Base-by-base conservation (phyloP, 1,140 invertebrate species). In the Eulimnadia texana region DNA sequence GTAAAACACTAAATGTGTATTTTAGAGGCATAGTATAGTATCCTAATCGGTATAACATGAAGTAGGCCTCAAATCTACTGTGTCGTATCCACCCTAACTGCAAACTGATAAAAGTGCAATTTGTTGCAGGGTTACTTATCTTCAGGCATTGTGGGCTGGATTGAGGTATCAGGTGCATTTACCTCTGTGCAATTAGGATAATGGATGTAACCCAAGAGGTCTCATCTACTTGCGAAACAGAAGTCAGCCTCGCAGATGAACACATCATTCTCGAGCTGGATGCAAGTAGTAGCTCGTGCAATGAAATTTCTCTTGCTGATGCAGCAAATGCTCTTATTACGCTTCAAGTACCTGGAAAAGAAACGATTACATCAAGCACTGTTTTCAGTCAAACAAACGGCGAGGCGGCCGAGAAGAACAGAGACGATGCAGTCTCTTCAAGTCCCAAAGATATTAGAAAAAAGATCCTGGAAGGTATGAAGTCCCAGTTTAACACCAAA, bases 381-480 rank as follows among this genome's bases (percentile, higher is more conserved):
- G n/a, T n/a, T n/a, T n/a, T n/a, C n/a, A n/a, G n/a, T 11, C 27
- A 23, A 11, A 22, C 28, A 27, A 22, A 19, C 11, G 27, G 2
- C 54, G 29, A 13, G 20, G 2, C 55, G 3, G 13, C 20, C 27
- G 55, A 33, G 3, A 57, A 57, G n/a, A 20, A 28, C 55, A 57
- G 20, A 9, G 23, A 33, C 29, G 33, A 57, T 23, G 13, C 19
- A 1, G 28, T 29, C 10, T 19, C 33, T 28, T 10, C 55, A 2
- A 61, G 50, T 42, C 60, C 60, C 2, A 28, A 54, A n/a, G 60
- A 61, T 42, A 51, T 42, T 19, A 27, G 60, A 10, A 61, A 61
- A 28, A 52, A 42, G 22, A 61, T 61, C 60, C 50, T 61, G 9
- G 60, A 61, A 22, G 53, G 60, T 10, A 61, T 61, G 60, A 61